Evolutionary conservation across 2,797 vertebrate genomes (phyloP).

Genomic region (Masticophis lateralis): DNA sequence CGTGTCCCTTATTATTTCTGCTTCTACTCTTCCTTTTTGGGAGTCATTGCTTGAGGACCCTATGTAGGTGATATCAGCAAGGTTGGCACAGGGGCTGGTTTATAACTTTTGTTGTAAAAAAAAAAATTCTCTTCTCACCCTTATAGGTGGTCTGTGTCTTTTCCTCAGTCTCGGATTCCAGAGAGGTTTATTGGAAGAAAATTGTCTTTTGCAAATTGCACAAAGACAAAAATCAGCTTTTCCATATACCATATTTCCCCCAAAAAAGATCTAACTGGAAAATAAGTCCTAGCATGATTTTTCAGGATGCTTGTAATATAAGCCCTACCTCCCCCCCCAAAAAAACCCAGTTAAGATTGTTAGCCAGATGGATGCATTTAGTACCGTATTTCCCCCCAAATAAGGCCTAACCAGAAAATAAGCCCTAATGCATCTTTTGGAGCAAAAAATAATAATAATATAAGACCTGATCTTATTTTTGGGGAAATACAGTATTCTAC

Average conservation of each 20-base stretch:
- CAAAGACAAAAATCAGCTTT: background rate
- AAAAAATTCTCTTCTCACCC: background rate
- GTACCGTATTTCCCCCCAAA: too few species aligned
- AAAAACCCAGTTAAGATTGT: too few species aligned
- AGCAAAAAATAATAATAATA: too few species aligned
- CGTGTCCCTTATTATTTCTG: too few species aligned
- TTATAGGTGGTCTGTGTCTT: background rate
- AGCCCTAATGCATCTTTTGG: too few species aligned
- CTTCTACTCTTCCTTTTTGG: background rate
- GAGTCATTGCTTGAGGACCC: background rate
- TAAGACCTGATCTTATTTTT: too few species aligned
- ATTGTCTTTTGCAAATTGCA: background rate
- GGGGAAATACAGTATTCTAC: background rate
- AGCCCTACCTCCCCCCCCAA: too few species aligned
- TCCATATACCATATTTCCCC: background rate
- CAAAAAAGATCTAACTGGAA: too few species aligned
- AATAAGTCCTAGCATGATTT: too few species aligned
- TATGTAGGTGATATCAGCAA: background rate
- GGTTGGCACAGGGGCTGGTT: background rate
- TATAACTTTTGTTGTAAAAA: background rate
- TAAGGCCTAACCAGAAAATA: too few species aligned
- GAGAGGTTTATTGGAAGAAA: background rate
- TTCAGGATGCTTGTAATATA: too few species aligned
- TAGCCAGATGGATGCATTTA: too few species aligned
- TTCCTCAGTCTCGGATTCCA: background rate